Base-by-base conservation (phyloP, 2,888 invertebrate species). In the Drosophila tanythrix region DNA sequence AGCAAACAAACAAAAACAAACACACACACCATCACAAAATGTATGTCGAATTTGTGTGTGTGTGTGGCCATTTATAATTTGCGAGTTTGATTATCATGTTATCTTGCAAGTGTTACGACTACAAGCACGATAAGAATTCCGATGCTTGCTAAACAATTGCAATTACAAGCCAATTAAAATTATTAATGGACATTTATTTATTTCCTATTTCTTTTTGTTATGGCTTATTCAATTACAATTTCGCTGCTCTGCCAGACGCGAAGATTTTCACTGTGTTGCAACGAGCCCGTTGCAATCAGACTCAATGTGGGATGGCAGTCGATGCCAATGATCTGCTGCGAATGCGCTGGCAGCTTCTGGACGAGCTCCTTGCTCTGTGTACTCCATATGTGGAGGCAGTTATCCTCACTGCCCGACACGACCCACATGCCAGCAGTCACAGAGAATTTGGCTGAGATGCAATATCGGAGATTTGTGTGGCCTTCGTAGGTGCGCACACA, bases 341-440 rank as follows among this genome's bases (percentile, higher is more conserved):
- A 97, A 92, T 99, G 99, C 0, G 99, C 99, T 83, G 97, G 96
- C 68, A 99, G 94, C 93, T 98, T 97, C 93, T 99, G 99, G 61
- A 99, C 99, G 67, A 99, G 97, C 94, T 99, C 99, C 94, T 99
- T 99, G 11, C 98, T 98, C 93, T 99, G 99, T 80, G 99, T 95
- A 94, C 99, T 99, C 99, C 99, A 99, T 90, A 99, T 98, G 93
- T 99, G 99, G 0, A 99, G 98, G 94, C 97, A 95, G 92, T 98
- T 97, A 93, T 99, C 99, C 94, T 99, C 99, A 4, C 99, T 99
- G 18, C 99, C 99, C 38, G 99, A 99, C 38, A 99, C 99, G 92
- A 99, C 99, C 99, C 99, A 99, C 97, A 99, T 99, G 92, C 99
- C 99, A 63, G 99, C 99, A 18, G 99, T 99, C 7, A 99, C 99